Base-by-base conservation (phyloP, 30 jellyfish, hydroid and myxozoan species). In the Catostylus mosaicus region DNA sequence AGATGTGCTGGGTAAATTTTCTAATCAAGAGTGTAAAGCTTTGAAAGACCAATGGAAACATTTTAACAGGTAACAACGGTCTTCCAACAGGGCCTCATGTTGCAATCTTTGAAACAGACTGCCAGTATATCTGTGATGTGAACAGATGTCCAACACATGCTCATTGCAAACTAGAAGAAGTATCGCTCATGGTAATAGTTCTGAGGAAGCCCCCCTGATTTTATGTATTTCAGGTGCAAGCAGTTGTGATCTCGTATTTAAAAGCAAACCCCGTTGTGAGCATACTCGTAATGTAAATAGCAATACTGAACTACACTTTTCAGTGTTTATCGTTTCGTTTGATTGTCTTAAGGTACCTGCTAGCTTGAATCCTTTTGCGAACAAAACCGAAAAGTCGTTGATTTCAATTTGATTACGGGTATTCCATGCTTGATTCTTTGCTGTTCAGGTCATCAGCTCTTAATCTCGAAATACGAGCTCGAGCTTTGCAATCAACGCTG, bases 181-280 rank as follows among this genome's bases (percentile, higher is more conserved):
- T n/a, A 40, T 40, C 14, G 54, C 14, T 14, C 54, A 14, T 40
- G 63, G 20, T 48, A 7, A 59, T 18, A 7, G 32, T 18, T 2
- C 9, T 16, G 71, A 59, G 71, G 8, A 18, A 23, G 38, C 71
- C 71, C 71, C 71, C 37, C 56, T 16, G 36, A 16, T 1, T 59
- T 27, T 18, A 1, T 59, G 26, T 23, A 1, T 23, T 35, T 59
- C 71, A 59, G 71, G 71, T 59, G 71, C 38, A 29, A 59, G 20
- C 71, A 26, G 20, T 59, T 59, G 36, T 27, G 6, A 59, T 1
- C 71, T 59, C 71, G 16, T 59, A 7, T 59, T 59, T 3, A 35
- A 59, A 2, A 37, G 71, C 40, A 59, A 59, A 37, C 71, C 14
- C 63, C 11, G 71, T 59, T 43, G 56, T 59, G 67, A 16, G 67